These are phyloP conservation scores for Megaceryle maxima DNA, from an alignment of 2,113 vertebrate genomes.

Conservation along the genomic window DNA sequence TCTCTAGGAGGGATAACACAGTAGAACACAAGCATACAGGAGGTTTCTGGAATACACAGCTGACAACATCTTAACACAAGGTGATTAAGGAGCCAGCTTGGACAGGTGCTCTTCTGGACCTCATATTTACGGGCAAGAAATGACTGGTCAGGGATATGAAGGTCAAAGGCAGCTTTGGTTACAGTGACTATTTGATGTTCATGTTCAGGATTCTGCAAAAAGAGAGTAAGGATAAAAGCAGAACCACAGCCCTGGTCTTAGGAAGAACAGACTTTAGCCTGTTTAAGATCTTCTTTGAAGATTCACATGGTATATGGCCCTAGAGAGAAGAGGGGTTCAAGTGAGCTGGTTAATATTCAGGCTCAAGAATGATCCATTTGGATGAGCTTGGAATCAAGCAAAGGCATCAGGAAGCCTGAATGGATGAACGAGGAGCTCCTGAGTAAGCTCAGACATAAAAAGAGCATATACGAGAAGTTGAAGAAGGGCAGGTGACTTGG, in stretches of 20 bases:
- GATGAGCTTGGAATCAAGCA: background rate
- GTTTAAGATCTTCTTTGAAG: background rate
- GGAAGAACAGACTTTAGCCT: background rate
- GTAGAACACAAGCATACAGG: background rate
- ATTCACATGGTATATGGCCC: background rate
- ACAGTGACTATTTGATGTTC: background rate
- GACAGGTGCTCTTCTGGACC: background rate
- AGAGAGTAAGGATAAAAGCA: background rate
- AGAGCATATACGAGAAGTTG: background rate
- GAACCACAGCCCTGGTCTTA: background rate
- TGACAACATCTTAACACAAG: background rate
- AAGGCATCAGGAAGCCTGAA: background rate
- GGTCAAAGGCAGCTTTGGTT: background rate
- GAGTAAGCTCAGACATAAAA: background rate
- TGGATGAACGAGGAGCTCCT: background rate
- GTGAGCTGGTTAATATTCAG: background rate
- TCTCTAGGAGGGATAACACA: background rate
- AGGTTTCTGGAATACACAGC: background rate
- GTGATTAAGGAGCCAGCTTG: background rate
- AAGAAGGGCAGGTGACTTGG: background rate
- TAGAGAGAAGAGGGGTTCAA: background rate
- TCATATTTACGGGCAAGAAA: background rate
- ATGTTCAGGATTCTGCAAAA: background rate
- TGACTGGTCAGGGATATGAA: background rate
- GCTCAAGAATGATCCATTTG: background rate